Percentiles rank a stretch among this genome's conserved stretches.
Evolutionary conservation across 2,888 invertebrate species (phyloP).

Genomic region (Pachliopta kotzebuea): DNA sequence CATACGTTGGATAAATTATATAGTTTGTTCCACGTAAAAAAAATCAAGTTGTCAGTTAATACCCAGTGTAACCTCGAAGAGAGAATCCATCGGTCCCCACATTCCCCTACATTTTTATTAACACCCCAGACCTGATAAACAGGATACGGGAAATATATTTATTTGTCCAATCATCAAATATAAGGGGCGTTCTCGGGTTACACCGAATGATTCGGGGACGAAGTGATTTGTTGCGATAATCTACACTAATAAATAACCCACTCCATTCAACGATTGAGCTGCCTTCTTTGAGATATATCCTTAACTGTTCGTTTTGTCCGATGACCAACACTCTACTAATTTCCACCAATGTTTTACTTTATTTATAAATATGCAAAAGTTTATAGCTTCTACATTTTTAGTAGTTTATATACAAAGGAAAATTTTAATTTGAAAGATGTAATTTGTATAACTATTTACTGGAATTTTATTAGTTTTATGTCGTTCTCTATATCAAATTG

Average conservation of each 20-base stretch:
- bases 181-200: conserved; percentile 78
- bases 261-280: conserved; percentile 72
- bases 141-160: conserved; percentile 80
- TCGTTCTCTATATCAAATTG: not conserved
- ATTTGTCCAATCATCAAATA: conserved; percentile 79
- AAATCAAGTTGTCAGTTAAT: not conserved
- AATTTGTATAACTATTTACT: not conserved
- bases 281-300: conserved; percentile 56
- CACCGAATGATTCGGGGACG: conserved; percentile 70
- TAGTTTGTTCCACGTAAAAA: not conserved
- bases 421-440: no score
- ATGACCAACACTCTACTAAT: conserved; percentile 47
- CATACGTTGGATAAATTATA: not conserved
- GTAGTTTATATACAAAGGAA: not conserved
- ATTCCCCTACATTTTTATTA: conserved; percentile 78
- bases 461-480: not conserved
- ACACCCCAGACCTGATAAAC: conserved; percentile 77
- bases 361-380: not conserved
- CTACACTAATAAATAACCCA: conserved; percentile 75
- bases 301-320: conserved; percentile 50
- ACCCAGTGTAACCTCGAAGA: not conserved
- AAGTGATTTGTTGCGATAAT: conserved; percentile 78
- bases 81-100: conserved; percentile 35
- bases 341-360: conserved; percentile 30
- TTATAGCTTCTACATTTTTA: not conserved